Evolutionary conservation across 2,113 vertebrate species (phyloP).

Genomic region (Pluvialis apricaria): DNA sequence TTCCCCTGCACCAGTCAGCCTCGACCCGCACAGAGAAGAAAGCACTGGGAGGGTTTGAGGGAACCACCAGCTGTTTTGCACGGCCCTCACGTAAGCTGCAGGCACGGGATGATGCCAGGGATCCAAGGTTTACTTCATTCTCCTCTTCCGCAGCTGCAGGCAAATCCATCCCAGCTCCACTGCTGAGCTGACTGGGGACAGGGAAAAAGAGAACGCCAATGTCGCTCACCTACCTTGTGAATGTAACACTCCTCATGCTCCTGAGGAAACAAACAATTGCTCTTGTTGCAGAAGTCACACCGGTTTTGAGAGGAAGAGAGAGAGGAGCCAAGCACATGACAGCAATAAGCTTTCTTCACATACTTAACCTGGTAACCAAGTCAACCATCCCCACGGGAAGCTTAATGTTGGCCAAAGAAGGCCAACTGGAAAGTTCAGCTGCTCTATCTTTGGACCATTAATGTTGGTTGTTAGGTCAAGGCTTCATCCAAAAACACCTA

Average conservation of each 20-base stretch:
- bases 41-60: neutral
- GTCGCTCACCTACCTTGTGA: neutral
- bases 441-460: slow-evolving; percentile 68
- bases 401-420: slow-evolving; percentile 34
- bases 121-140: neutral
- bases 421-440: slow-evolving; percentile 54
- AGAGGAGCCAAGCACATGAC: neutral
- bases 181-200: neutral
- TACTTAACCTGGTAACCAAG: slow-evolving; percentile 50
- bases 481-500: slow-evolving; percentile 63
- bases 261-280: neutral
- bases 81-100: neutral
- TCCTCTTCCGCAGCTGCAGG: neutral
- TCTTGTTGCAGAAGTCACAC: neutral
- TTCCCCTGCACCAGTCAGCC: neutral
- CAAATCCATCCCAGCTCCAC: neutral
- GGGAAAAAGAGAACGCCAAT: neutral
- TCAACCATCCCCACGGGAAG: slow-evolving; percentile 29
- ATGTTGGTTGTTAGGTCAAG: slow-evolving; percentile 62
- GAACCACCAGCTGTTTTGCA: neutral
- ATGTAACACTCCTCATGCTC: neutral
- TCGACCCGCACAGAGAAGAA: rapidly evolving
- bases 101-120: neutral
- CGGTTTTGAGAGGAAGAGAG: neutral
- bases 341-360: slow-evolving; percentile 35